Percentiles rank a stretch among this genome's conserved stretches.
Conservation (phyloP, 2,797 vertebrate species). For the Macrochelys suwanniensis region DNA sequence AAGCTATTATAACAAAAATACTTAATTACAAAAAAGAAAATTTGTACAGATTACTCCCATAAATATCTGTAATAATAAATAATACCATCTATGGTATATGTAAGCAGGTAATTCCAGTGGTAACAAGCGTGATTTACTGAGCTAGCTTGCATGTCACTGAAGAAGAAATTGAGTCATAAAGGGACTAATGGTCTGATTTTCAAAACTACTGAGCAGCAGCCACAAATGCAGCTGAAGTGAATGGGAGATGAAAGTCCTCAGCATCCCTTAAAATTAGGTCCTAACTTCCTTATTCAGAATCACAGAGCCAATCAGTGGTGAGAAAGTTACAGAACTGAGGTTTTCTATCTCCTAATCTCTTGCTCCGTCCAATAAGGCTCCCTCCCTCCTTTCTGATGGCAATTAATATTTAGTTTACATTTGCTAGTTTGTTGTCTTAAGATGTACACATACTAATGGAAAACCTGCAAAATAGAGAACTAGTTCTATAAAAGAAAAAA, state of each 20-base stretch:
- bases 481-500: background rate
- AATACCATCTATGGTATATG: background rate
- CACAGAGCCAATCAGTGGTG: fast-evolving
- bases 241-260: background rate
- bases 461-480: background rate
- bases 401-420: background rate
- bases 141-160: background rate
- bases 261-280: background rate
- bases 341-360: background rate
- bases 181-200: background rate
- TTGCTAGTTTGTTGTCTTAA: fast-evolving
- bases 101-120: background rate
- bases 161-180: background rate
- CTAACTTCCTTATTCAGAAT: background rate
- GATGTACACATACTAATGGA: background rate
- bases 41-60: slow-evolving; percentile 41
- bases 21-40: slow-evolving; percentile 17
- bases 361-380: fast-evolving
- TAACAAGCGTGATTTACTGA: background rate
- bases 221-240: fast-evolving
- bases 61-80: slow-evolving; percentile 42
- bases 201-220: background rate
- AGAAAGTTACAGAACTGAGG: background rate
- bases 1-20: background rate
- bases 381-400: fast-evolving